Percentiles rank a stretch among this genome's conserved stretches.
Conservation (phyloP, 1,140 invertebrate genomes). For the Propsilocerus akamusi region DNA sequence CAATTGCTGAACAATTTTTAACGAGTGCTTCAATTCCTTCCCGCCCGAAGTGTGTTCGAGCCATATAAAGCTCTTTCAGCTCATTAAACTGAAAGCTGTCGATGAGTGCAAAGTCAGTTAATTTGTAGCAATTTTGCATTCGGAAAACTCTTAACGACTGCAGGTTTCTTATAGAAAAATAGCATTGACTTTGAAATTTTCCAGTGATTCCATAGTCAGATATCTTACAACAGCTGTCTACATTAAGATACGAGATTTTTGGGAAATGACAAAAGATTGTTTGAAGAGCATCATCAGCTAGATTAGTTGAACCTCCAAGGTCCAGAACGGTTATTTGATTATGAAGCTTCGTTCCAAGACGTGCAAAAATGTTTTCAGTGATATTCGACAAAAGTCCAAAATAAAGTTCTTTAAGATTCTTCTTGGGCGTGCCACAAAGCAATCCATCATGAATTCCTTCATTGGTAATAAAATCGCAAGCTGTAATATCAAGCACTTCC, state of each 20-base stretch:
- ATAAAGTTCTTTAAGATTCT: background rate
- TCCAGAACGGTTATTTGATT: background rate
- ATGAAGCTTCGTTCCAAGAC: background rate
- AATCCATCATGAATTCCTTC: background rate
- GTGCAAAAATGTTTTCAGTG: background rate
- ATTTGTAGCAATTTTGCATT: slow-evolving; percentile 1
- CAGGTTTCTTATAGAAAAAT: background rate
- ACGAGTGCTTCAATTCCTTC: background rate
- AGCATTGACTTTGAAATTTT: background rate
- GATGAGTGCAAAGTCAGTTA: background rate
- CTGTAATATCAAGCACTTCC: background rate
- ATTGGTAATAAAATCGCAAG: background rate
- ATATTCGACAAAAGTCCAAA: background rate
- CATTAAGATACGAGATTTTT: background rate
- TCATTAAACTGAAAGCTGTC: background rate
- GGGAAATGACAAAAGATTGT: background rate
- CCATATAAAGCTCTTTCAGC: background rate
- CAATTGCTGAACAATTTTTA: slow-evolving; percentile 1
- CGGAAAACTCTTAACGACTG: background rate
- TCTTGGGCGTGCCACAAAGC: background rate
- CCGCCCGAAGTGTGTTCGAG: background rate
- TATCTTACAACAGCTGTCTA: background rate
- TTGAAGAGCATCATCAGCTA: background rate
- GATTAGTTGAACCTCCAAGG: background rate
- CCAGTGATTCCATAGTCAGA: background rate